Percentiles rank a stretch among this genome's conserved stretches.
Evolutionary conservation across 2,888 invertebrate species (phyloP).

Genomic region (Ctena decussata): DNA sequence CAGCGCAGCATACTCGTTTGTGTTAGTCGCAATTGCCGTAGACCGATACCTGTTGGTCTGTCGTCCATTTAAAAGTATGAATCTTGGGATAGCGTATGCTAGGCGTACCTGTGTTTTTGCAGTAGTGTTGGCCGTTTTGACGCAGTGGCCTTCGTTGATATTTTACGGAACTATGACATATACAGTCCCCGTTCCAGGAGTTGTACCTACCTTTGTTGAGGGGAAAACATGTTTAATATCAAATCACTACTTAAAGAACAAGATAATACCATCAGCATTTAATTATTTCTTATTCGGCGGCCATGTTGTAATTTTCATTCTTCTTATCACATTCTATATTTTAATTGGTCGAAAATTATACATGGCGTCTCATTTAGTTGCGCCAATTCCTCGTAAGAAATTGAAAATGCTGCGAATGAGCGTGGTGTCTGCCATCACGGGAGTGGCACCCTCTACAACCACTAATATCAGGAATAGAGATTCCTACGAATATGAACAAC

Average conservation of each 20-base stretch:
- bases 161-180: constrained; percentile 52
- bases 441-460: too few species aligned
- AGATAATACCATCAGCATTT: constrained; percentile 15
- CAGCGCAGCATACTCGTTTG: constrained; percentile 54
- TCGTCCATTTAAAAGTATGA: constrained; percentile 50
- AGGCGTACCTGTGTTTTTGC: constrained; percentile 42
- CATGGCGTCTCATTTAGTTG: constrained; percentile 29
- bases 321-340: constrained; percentile 40
- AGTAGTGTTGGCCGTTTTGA: constrained; percentile 26
- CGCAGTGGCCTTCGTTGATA: constrained; percentile 51
- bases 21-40: constrained; percentile 53
- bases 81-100: constrained; percentile 39
- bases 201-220: constrained; percentile 7
- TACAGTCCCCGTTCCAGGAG: background rate
- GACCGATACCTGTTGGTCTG: constrained; percentile 60
- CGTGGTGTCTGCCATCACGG: too few species aligned
- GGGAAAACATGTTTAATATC: too few species aligned
- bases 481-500: too few species aligned
- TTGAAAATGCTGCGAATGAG: too few species aligned
- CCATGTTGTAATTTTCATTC: constrained; percentile 45
- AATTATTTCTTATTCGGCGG: constrained; percentile 49
- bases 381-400: too few species aligned
- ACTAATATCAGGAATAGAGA: too few species aligned
- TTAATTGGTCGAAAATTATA: constrained; percentile 49
- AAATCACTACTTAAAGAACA: too few species aligned